phyloP scores from a whole-genome alignment of 2,797 vertebrate species.

The Ceryle rudis region DNA sequence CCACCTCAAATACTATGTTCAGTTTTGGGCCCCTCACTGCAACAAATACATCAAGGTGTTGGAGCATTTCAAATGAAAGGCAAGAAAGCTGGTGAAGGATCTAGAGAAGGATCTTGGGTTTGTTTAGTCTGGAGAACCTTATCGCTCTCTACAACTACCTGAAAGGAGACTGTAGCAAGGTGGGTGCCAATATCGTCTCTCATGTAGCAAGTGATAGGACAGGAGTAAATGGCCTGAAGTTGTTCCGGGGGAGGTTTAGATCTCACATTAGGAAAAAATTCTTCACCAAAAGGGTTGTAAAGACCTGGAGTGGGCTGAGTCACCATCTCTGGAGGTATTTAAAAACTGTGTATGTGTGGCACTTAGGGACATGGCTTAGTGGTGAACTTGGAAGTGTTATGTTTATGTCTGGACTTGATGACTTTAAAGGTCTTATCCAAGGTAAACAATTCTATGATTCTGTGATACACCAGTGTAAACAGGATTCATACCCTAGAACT shows the following conservation, averaged over 20 bases:
- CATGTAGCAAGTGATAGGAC: background rate
- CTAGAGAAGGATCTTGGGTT: no score
- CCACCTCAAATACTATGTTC: no score
- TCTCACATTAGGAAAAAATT: background rate
- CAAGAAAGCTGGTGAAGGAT: no score
- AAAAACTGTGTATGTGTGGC: fast-evolving
- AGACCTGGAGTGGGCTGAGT: background rate
- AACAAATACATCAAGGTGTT: no score
- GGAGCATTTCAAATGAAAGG: no score
- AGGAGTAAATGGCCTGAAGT: background rate
- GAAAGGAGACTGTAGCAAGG: background rate
- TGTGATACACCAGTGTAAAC: background rate
- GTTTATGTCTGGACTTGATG: fast-evolving
- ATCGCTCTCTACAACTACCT: no score
- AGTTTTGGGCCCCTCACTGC: no score
- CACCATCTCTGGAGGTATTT: background rate
- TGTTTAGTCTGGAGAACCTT: no score
- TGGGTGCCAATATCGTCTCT: no score
- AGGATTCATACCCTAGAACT: background rate
- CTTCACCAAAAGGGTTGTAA: background rate
- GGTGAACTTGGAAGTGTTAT: background rate
- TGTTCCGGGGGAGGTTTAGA: background rate
- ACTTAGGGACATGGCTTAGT: background rate
- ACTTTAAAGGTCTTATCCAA: background rate
- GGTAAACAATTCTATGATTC: background rate